phyloP scores from a whole-genome alignment of 2,797 vertebrate genomes.

The Bovichtus variegatus region DNA sequence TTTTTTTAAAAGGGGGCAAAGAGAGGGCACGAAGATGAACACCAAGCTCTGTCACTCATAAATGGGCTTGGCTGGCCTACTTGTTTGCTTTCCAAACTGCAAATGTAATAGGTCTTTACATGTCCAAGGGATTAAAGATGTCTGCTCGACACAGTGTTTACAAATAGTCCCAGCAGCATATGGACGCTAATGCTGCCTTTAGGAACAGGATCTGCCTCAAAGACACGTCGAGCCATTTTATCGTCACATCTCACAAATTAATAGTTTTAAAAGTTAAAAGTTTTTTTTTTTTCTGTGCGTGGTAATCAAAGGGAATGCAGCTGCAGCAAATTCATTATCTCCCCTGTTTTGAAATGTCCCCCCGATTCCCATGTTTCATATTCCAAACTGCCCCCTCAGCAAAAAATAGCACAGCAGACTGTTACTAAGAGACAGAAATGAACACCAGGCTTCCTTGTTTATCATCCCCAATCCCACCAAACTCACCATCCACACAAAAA shows the following conservation, averaged over 20 bases:
- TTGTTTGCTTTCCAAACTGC: slow-evolving; percentile 66
- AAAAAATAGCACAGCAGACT: slow-evolving; percentile 54
- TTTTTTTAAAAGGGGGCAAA: no score
- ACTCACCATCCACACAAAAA: slow-evolving; percentile 26
- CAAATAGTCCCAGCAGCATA: slow-evolving; percentile 48
- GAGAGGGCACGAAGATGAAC: slow-evolving; percentile 36
- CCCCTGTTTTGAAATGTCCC: slow-evolving; percentile 57
- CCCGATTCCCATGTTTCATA: slow-evolving; percentile 53
- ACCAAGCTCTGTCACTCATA: slow-evolving; percentile 24
- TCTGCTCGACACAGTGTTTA: slow-evolving; percentile 60
- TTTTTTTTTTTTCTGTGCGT: background rate
- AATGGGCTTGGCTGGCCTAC: slow-evolving; percentile 58
- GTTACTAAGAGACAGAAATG: slow-evolving; percentile 58
- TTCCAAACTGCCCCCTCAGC: slow-evolving; percentile 57
- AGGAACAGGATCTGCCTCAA: slow-evolving; percentile 10
- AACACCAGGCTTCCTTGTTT: slow-evolving; percentile 61
- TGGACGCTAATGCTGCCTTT: slow-evolving; percentile 16
- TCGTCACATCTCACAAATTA: background rate
- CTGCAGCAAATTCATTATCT: slow-evolving; percentile 16
- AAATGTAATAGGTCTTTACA: slow-evolving; percentile 51
- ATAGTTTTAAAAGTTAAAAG: background rate
- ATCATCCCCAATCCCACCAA: slow-evolving; percentile 34
- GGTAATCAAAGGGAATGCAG: background rate
- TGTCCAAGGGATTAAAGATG: slow-evolving; percentile 61
- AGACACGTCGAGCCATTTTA: background rate